Evolutionary conservation across 2,888 invertebrate species (phyloP).

Genomic region (Tipula confusa): DNA sequence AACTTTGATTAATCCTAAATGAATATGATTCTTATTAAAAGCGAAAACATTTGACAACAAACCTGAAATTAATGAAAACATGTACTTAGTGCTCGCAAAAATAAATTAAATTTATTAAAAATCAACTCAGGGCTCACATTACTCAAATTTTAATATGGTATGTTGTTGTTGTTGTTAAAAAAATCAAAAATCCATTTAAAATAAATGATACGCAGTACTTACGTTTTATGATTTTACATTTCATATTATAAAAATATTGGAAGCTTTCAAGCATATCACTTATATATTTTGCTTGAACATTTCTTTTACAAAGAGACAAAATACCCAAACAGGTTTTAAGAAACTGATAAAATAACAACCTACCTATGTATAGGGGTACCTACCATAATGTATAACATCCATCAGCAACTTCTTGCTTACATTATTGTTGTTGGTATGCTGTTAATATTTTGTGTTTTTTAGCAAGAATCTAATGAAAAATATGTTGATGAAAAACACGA

Average conservation of each 20-base stretch:
- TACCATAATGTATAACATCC: neutral
- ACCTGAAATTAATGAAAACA: neutral
- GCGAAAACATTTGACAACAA: neutral
- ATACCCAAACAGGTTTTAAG: neutral
- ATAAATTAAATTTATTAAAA: neutral
- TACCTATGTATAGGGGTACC: no score
- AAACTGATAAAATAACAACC: neutral
- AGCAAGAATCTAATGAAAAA: neutral
- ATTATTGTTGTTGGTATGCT: neutral
- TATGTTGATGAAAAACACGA: neutral
- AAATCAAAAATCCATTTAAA: neutral
- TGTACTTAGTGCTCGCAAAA: neutral
- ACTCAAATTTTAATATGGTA: neutral
- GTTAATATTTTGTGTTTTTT: neutral
- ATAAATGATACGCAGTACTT: neutral
- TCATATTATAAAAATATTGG: neutral
- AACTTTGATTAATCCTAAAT: no score
- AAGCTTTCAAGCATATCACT: neutral
- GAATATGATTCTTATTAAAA: no score
- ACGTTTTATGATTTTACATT: neutral
- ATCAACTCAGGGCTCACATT: neutral
- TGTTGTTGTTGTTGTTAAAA: neutral
- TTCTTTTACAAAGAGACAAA: neutral
- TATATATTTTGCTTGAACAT: neutral
- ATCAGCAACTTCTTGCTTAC: neutral